phyloP scores from a whole-genome alignment of 2,888 invertebrate species.

The Drosophila multiciliata region DNA sequence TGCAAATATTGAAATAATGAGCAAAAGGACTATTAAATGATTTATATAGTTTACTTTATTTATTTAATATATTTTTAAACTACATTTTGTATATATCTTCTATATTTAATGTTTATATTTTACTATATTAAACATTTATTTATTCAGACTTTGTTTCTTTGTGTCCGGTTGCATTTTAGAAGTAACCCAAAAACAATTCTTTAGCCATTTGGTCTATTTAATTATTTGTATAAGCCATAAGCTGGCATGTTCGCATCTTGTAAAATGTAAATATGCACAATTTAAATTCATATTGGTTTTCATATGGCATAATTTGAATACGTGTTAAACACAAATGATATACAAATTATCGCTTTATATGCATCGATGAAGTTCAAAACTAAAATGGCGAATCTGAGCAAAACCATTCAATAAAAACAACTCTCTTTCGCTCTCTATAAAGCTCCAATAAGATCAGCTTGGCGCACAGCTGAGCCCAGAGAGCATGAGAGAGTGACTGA shows the following conservation, averaged over 20 bases:
- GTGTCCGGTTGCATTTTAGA: slow-evolving; percentile 37
- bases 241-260: slow-evolving; percentile 19
- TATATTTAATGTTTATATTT: neutral
- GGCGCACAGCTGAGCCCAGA: slow-evolving; percentile 39
- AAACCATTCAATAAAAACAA: slow-evolving; percentile 26
- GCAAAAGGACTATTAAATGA: neutral
- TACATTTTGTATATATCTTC: neutral
- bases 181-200: slow-evolving; percentile 8
- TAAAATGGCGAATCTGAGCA: slow-evolving; percentile 75
- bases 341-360: slow-evolving; percentile 18
- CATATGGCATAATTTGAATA: slow-evolving; percentile 33
- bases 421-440: slow-evolving; percentile 48
- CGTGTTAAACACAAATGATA: slow-evolving; percentile 12
- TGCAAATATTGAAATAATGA: neutral
- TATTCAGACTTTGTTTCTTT: neutral
- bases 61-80: neutral
- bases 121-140: neutral
- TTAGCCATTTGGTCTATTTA: neutral
- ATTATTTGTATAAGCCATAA: slow-evolving; percentile 14
- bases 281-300: neutral
- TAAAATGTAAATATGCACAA: slow-evolving; percentile 27
- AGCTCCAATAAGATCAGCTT: slow-evolving; percentile 72
- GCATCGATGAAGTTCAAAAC: slow-evolving; percentile 46
- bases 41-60: neutral
- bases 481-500: slow-evolving; percentile 8